Conservation (phyloP, 2,113 vertebrate species). For the Oenanthe melanoleuca region DNA sequence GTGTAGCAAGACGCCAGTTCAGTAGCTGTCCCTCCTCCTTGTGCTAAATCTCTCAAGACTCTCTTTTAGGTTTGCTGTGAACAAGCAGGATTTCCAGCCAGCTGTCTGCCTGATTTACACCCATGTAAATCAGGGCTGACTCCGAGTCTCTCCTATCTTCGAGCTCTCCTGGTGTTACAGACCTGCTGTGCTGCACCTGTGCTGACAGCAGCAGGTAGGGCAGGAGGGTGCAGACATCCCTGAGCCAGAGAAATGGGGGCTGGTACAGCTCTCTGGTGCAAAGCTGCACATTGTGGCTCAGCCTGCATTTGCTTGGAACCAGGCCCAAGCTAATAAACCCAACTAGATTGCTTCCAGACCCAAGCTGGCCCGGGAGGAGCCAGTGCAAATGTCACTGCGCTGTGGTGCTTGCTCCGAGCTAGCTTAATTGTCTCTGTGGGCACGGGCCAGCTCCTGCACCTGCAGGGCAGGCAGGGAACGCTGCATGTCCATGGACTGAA, state of each 20-base stretch:
- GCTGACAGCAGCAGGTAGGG: not conserved
- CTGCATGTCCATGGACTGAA: not conserved
- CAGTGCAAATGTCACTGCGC: constrained; percentile 22
- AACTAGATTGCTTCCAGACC: constrained; percentile 48
- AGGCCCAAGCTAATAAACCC: constrained; percentile 54
- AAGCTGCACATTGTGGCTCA: not conserved
- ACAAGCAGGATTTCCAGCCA: not conserved
- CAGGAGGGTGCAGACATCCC: not conserved
- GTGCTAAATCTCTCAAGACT: not conserved
- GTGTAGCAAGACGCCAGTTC: not conserved
- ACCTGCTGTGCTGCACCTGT: constrained; percentile 26
- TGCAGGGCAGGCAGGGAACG: not conserved
- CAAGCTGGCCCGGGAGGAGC: constrained; percentile 6
- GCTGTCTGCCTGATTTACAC: not conserved
- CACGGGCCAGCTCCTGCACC: not conserved
- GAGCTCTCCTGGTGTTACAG: not conserved
- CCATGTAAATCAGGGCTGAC: not conserved
- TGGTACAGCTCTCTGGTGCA: not conserved
- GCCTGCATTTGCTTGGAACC: not conserved
- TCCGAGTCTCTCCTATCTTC: not conserved
- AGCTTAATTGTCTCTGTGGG: not conserved
- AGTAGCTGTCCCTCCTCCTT: not conserved
- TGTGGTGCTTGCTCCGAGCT: not conserved
- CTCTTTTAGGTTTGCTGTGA: not conserved
- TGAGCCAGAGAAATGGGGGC: not conserved